phyloP scores from a whole-genome alignment of 2,797 vertebrate species.

The Gouania willdenowi region DNA sequence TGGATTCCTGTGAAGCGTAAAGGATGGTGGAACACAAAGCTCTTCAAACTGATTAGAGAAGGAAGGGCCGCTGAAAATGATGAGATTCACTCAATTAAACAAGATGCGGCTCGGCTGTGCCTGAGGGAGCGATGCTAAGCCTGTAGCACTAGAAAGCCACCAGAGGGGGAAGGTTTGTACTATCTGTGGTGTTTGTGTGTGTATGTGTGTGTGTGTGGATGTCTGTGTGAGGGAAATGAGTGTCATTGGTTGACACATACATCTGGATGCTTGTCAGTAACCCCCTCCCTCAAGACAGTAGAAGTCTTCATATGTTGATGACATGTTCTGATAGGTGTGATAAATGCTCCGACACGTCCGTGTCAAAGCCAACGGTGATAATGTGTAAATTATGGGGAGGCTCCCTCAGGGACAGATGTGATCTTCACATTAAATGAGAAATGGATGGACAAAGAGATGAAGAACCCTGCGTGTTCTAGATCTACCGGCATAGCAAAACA shows the following conservation, averaged over 20 bases:
- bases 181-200: constrained; percentile 8
- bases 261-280: constrained; percentile 32
- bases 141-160: constrained; percentile 23
- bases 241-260: constrained; percentile 21
- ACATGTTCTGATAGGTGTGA: constrained; percentile 62
- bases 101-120: constrained; percentile 42
- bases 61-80: constrained; percentile 51
- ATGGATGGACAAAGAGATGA: constrained; percentile 37
- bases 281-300: constrained; percentile 14
- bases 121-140: constrained; percentile 42
- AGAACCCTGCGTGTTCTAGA: constrained; percentile 24
- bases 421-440: constrained; percentile 65
- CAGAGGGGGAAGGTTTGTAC: constrained; percentile 19
- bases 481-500: constrained; percentile 34
- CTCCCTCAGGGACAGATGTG: constrained; percentile 47
- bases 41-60: constrained; percentile 61
- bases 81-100: constrained; percentile 72
- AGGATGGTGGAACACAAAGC: constrained; percentile 43
- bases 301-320: constrained; percentile 53
- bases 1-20: constrained; percentile 26
- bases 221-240: constrained; percentile 1
- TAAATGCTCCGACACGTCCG: constrained; percentile 63
- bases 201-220: not conserved
- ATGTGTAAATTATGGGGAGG: constrained; percentile 62
- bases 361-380: constrained; percentile 56